Base-by-base conservation (phyloP, 2,797 vertebrate species). In the Sarcoramphus papa region DNA sequence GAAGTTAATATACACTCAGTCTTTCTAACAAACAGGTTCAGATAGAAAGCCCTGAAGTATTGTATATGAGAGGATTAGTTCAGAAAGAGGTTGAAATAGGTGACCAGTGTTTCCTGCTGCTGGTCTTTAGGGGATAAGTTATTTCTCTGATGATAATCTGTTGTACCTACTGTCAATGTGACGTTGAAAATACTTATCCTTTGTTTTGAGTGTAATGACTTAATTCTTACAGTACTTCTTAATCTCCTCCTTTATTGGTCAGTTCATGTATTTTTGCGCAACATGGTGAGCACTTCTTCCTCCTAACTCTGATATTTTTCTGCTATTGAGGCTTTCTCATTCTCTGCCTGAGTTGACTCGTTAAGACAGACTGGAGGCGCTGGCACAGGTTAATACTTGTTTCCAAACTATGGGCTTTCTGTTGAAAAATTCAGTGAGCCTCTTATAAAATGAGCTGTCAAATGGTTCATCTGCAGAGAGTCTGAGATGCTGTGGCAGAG, bases 361-460 rank as follows among this genome's bases (percentile, higher is more conserved):
- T 89, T 93, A 93, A 91, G 91, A 43, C 69, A 90, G 67, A 51
- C 45, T 67, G 51, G 75, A 92, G 73, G 73, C 17, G 40, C 84
- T 90, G 93, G 82, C 60, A 76, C 77, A 93, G 75, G 91, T 93
- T 69, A 96, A 95, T 94, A 73, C 40, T 91, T 93, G 95, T 90
- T 95, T 96, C 85, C 79, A 95, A 93, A 86, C 56, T 95, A 90
- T 80, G 35, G 86, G 43, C 93, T 92, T 85, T 88, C 69, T 87
- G 69, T 73, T 93, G 65, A 96, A 97, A 95, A 96, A 89, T 87
- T 95, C 88, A 95, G 81, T 92, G 86, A 95, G 80, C 48, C 74
- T 84, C 93, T 97, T 75, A 90, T 79, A 95, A 91, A 97, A 97
- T 97, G 95, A 97, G 95, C 95, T 97, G 96, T 96, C 68, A 95